Evolutionary conservation across 1,140 invertebrate genomes (phyloP).

Genomic region (Trypoxylus dichotomus): DNA sequence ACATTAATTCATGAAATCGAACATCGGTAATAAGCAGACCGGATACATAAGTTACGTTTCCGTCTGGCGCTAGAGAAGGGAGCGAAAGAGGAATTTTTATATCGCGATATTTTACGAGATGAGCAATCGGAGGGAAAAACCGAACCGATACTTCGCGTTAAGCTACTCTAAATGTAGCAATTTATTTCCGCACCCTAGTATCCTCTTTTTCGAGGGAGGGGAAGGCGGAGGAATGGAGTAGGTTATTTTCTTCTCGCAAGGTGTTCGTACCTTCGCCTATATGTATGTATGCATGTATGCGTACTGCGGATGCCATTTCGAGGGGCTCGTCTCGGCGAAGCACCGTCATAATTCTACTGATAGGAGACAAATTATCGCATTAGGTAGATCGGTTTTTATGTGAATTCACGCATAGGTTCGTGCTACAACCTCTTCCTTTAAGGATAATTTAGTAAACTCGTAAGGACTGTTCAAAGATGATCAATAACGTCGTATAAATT

Average conservation of each 20-base stretch:
- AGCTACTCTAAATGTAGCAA: slow-evolving; percentile 20
- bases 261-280: background rate
- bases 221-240: no score
- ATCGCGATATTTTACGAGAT: slow-evolving; percentile 22
- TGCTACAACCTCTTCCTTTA: no score
- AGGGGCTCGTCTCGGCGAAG: background rate
- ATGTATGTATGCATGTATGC: background rate
- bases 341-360: background rate
- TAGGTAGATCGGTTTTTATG: background rate
- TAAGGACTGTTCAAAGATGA: no score
- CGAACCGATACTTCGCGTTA: background rate
- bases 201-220: no score
- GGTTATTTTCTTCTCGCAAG: no score
- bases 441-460: no score
- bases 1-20: slow-evolving; percentile 22
- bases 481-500: no score
- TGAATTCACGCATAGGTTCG: no score
- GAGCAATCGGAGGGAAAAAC: slow-evolving; percentile 9
- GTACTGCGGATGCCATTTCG: background rate
- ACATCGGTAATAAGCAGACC: slow-evolving; percentile 19
- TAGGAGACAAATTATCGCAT: slow-evolving; percentile 6
- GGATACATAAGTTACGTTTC: slow-evolving; percentile 18
- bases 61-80: background rate
- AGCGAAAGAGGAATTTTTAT: background rate
- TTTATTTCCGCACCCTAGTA: background rate